Evolutionary conservation across 2,797 vertebrate species (phyloP).

Genomic region (Dallia pectoralis): DNA sequence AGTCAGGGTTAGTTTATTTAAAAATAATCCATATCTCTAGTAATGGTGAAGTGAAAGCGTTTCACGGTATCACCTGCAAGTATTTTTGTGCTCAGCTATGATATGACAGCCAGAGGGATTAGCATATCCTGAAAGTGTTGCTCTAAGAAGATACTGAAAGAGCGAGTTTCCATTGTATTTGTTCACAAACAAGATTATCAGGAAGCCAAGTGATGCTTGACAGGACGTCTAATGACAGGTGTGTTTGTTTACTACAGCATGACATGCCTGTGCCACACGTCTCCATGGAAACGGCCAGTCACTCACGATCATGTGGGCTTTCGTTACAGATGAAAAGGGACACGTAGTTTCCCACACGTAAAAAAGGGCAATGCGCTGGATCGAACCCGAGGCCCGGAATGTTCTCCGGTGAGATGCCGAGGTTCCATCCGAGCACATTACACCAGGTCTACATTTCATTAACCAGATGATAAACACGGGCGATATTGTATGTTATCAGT

Average conservation of each 20-base stretch:
- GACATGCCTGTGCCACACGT: not conserved
- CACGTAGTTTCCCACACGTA: not conserved
- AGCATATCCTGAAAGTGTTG: constrained; percentile 21
- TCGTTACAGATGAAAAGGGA: not conserved
- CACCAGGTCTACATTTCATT: not conserved
- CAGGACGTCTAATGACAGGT: constrained; percentile 67
- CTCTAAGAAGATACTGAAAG: constrained; percentile 20
- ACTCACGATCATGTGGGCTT: not conserved
- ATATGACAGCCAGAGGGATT: constrained; percentile 27
- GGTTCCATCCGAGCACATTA: constrained; percentile 1
- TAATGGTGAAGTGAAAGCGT: not conserved
- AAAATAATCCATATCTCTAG: not conserved
- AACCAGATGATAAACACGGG: not conserved
- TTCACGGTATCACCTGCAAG: too few relatives aligned
- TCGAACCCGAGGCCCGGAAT: not conserved
- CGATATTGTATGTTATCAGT: not conserved
- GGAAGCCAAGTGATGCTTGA: constrained; percentile 24
- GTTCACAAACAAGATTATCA: constrained; percentile 48
- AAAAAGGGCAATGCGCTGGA: not conserved
- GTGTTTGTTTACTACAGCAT: constrained; percentile 27
- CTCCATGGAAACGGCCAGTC: not conserved
- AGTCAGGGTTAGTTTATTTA: too few relatives aligned
- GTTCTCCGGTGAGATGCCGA: constrained; percentile 1
- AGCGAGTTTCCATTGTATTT: constrained; percentile 22
- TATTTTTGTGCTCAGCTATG: constrained; percentile 32